Conservation (phyloP, 2,888 invertebrate species). For the Erebia aethiops region DNA sequence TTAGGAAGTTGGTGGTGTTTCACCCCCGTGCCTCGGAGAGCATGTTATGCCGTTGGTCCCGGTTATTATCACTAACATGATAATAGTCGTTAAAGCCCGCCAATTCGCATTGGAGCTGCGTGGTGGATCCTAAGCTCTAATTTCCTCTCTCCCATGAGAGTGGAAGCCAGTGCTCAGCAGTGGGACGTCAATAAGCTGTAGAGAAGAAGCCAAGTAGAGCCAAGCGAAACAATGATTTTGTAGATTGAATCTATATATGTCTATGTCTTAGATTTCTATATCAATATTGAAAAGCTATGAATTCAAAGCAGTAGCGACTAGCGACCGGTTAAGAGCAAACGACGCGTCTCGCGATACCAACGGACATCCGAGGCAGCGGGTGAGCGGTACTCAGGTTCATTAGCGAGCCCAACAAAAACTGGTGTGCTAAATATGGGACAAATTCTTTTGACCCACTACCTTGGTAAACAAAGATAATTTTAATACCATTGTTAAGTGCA, state of each 20-base stretch:
- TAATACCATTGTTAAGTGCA: background rate
- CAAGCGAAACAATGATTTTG: too few relatives aligned
- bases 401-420: constrained; percentile 27
- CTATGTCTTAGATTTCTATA: background rate
- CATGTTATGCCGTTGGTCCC: too few relatives aligned
- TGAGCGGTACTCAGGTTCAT: constrained; percentile 32
- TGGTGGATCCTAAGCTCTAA: too few relatives aligned
- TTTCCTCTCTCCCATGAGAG: too few relatives aligned
- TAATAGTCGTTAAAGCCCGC: too few relatives aligned
- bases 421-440: constrained; percentile 1
- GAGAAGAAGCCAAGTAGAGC: too few relatives aligned
- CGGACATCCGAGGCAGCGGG: constrained; percentile 57
- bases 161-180: too few relatives aligned
- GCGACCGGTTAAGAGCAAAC: constrained; percentile 53
- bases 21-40: too few relatives aligned
- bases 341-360: constrained; percentile 53
- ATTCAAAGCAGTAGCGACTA: constrained; percentile 62
- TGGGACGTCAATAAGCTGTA: too few relatives aligned
- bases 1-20: too few relatives aligned
- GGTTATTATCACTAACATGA: too few relatives aligned
- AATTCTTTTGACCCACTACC: constrained; percentile 10
- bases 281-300: constrained; percentile 56
- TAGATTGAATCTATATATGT: background rate
- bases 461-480: constrained; percentile 1
- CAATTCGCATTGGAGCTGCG: too few relatives aligned